Percentiles rank a stretch among this genome's conserved stretches.
These are phyloP conservation scores for Odontothrips loti DNA, from an alignment of 2,888 invertebrate species.

Conservation along the genomic window DNA sequence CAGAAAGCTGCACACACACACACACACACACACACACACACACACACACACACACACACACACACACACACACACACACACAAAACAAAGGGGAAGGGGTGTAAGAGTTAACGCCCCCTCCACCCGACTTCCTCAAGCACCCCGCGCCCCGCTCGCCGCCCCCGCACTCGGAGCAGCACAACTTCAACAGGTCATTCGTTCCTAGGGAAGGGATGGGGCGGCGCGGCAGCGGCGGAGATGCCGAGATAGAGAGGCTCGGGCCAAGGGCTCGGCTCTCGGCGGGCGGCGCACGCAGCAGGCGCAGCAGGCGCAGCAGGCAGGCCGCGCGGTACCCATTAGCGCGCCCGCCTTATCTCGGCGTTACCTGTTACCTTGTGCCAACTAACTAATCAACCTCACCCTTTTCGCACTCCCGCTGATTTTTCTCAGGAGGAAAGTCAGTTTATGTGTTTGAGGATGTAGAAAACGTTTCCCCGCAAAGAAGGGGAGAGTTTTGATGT, in stretches of 20 bases:
- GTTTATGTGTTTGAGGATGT: no score
- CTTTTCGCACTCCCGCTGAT: no score
- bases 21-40: not conserved
- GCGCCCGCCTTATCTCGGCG: no score
- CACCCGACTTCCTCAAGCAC: not conserved
- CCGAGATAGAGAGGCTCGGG: not conserved
- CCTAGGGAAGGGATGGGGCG: not conserved
- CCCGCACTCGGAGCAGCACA: not conserved
- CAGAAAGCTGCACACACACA: not conserved
- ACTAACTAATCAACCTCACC: no score
- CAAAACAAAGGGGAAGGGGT: not conserved
- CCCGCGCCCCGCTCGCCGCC: not conserved
- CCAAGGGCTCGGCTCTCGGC: no score
- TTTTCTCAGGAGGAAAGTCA: no score
- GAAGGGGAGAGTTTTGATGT: no score
- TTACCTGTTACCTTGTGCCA: no score
- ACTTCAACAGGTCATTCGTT: conserved; percentile 25
- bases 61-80: conserved; percentile 10
- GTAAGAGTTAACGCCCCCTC: not conserved
- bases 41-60: conserved; percentile 15
- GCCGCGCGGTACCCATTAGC: no score
- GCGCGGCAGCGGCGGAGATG: not conserved
- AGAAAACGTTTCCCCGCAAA: no score
- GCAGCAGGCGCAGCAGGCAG: no score
- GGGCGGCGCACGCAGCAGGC: no score